These are phyloP conservation scores for Notoglanidium macrostoma DNA, from an alignment of 2,797 vertebrate genomes.

Conservation along the genomic window DNA sequence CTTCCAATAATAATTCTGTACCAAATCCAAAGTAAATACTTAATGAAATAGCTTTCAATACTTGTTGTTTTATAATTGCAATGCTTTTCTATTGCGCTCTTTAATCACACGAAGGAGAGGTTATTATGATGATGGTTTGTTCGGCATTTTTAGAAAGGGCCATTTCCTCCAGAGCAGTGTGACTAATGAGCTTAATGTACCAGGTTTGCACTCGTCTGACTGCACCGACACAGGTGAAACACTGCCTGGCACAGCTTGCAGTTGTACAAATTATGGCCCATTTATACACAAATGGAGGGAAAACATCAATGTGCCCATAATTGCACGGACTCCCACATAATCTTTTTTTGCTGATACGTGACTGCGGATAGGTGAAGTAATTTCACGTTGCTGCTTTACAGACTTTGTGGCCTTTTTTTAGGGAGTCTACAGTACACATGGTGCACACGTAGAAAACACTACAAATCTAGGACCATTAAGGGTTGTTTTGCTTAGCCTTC, in stretches of 20 bases:
- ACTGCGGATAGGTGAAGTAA: not conserved
- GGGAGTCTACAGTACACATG: not conserved
- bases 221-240: slow-evolving; percentile 41
- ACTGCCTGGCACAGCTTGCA: slow-evolving; percentile 21
- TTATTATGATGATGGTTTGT: slow-evolving; percentile 38
- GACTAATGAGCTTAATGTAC: slow-evolving; percentile 53
- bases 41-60: no score
- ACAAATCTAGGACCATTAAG: not conserved
- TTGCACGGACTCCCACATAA: slow-evolving; percentile 30
- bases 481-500: not conserved
- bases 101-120: not conserved
- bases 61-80: not conserved
- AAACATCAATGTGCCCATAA: slow-evolving; percentile 6
- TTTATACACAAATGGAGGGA: slow-evolving; percentile 46
- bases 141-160: slow-evolving; percentile 35
- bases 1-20: not conserved
- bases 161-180: slow-evolving; percentile 50
- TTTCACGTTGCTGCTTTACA: not conserved
- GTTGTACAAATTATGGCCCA: slow-evolving; percentile 31
- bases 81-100: not conserved
- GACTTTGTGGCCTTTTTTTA: not conserved
- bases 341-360: slow-evolving; percentile 3
- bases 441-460: not conserved
- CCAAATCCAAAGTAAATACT: not conserved
- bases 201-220: slow-evolving; percentile 33